phyloP scores from a whole-genome alignment of 1,140 invertebrate genomes.

The Himalopsyche phryganea region DNA sequence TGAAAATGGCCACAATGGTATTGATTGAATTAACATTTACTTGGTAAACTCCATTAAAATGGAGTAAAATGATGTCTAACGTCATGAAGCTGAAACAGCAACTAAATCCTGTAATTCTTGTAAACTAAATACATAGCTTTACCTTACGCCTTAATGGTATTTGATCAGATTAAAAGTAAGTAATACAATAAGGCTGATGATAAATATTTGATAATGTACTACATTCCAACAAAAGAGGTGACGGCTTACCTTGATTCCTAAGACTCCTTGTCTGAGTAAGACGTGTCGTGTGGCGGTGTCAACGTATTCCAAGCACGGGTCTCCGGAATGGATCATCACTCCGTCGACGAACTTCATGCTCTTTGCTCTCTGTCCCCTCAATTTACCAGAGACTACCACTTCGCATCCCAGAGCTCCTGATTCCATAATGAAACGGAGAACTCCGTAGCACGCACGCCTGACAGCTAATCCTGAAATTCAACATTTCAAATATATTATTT shows the following conservation, averaged over 20 bases:
- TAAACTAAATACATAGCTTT: too few species aligned
- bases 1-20: too few species aligned
- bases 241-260: conserved; percentile 72
- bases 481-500: not conserved
- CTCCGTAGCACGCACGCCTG: conserved; percentile 96
- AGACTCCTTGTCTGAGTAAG: conserved; percentile 89
- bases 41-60: too few species aligned
- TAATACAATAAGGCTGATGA: too few species aligned
- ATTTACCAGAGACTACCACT: conserved; percentile 98
- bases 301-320: conserved; percentile 98
- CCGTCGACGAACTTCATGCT: conserved; percentile 99
- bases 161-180: too few species aligned
- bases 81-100: too few species aligned
- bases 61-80: too few species aligned
- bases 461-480: conserved; percentile 56
- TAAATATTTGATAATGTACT: too few species aligned
- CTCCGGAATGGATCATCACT: conserved; percentile 99
- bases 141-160: too few species aligned
- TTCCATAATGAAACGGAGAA: conserved; percentile 99
- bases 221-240: not conserved
- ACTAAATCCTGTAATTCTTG: too few species aligned
- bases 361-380: conserved; percentile 98
- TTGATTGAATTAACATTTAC: too few species aligned
- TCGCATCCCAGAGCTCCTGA: conserved; percentile 95
- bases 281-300: conserved; percentile 97